Evolutionary conservation across 2,113 vertebrate species (phyloP).

Genomic region (Poeciliopsis retropinna): DNA sequence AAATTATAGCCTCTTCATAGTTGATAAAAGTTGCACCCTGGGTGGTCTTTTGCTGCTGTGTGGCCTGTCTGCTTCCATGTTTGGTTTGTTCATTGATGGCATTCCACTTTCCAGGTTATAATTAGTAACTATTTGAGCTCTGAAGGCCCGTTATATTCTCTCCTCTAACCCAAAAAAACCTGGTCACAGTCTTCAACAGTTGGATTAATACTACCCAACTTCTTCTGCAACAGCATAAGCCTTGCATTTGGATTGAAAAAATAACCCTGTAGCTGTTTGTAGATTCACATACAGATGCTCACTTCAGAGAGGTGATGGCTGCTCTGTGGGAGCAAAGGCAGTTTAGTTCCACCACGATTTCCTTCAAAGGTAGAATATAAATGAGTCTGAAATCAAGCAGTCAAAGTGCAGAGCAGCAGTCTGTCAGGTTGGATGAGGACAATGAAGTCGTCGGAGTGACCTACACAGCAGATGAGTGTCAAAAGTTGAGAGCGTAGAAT

Average conservation of each 20-base stretch:
- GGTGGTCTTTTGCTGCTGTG: not conserved
- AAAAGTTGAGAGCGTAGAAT: constrained; percentile 18
- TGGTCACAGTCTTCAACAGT: not conserved
- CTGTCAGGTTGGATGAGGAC: constrained; percentile 69
- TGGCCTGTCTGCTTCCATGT: constrained; percentile 1
- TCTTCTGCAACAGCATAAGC: not conserved
- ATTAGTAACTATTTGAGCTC: not conserved
- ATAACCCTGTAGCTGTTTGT: not conserved
- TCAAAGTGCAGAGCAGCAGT: constrained; percentile 59
- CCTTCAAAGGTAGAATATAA: constrained; percentile 72
- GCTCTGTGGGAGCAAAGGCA: constrained; percentile 64
- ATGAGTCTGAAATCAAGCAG: constrained; percentile 67
- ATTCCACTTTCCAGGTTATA: not conserved
- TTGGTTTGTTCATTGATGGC: not conserved
- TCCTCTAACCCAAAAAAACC: not conserved
- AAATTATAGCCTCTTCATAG: not conserved
- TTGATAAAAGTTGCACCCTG: not conserved
- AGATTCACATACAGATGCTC: constrained; percentile 44
- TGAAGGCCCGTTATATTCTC: not conserved
- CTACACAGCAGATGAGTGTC: constrained; percentile 40
- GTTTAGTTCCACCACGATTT: constrained; percentile 69
- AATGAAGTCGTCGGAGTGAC: constrained; percentile 59
- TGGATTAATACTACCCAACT: not conserved
- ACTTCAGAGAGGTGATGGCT: constrained; percentile 70
- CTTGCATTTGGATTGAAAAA: not conserved